These are phyloP conservation scores for Ochropleura leucogaster DNA, from an alignment of 2,888 invertebrate genomes.

Conservation along the genomic window DNA sequence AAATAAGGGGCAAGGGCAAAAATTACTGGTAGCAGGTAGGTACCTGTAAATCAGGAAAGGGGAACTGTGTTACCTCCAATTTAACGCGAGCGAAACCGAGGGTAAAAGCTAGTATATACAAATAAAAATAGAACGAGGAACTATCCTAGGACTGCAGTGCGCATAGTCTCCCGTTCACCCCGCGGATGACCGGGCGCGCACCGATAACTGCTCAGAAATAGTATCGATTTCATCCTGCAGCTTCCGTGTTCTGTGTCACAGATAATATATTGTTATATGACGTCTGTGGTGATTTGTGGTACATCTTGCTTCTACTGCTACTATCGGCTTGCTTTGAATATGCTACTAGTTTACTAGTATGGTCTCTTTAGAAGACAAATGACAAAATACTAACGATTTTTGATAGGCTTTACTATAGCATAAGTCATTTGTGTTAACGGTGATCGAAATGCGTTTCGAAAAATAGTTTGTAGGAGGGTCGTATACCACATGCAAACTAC, in stretches of 20 bases:
- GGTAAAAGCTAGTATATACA: too few species aligned
- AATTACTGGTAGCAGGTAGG: too few species aligned
- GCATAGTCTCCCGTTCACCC: conserved; percentile 45
- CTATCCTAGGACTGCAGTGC: conserved; percentile 5
- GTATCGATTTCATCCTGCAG: conserved; percentile 60
- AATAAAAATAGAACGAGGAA: background rate
- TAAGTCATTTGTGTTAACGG: background rate
- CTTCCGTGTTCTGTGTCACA: conserved; percentile 56
- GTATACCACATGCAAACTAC: background rate
- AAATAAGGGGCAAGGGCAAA: too few species aligned
- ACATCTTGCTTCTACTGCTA: background rate
- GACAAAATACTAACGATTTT: background rate
- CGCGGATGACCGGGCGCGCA: conserved; percentile 55
- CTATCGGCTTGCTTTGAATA: background rate
- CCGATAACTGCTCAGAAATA: conserved; percentile 64
- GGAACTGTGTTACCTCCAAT: too few species aligned
- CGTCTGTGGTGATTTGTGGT: conserved; percentile 29
- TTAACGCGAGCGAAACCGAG: too few species aligned
- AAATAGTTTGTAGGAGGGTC: too few species aligned
- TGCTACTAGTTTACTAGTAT: background rate
- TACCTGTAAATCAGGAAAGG: too few species aligned
- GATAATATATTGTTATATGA: conserved; percentile 29
- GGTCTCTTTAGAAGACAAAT: background rate
- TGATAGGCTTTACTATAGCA: too few species aligned
- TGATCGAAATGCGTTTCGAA: too few species aligned